Percentiles rank a stretch among this genome's conserved stretches.
Conservation (phyloP, 2,888 invertebrate species). For the Odontothrips loti region DNA sequence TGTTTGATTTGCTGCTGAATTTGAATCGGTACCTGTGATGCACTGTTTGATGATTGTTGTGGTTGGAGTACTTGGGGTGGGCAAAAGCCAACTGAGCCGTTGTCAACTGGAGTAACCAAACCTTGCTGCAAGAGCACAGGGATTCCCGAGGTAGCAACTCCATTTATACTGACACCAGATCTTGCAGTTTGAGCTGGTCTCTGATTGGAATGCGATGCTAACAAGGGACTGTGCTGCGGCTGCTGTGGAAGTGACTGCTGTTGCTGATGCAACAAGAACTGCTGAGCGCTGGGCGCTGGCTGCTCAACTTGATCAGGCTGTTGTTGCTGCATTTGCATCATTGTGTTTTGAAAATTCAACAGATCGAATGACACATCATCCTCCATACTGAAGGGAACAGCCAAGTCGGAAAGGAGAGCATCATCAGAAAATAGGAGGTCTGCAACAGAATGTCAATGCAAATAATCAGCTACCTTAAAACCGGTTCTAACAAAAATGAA, state of each 20-base stretch:
- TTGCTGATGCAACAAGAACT: conserved; percentile 1
- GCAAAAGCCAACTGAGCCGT: conserved; percentile 43
- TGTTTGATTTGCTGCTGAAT: conserved; percentile 33
- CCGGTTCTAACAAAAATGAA: too few relatives aligned
- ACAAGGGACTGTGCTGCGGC: conserved; percentile 33
- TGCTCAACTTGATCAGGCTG: conserved; percentile 34
- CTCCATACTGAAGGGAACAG: conserved; percentile 50
- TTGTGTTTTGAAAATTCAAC: conserved; percentile 44
- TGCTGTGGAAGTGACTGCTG: not conserved
- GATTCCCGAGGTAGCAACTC: conserved; percentile 40
- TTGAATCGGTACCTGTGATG: conserved; percentile 40
- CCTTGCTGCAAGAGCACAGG: not conserved
- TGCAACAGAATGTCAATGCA: conserved; percentile 50
- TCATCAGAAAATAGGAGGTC: conserved; percentile 51
- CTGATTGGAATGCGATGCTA: conserved; percentile 37
- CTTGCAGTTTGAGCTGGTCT: conserved; percentile 39
- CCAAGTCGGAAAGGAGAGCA: conserved; percentile 50
- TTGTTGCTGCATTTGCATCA: conserved; percentile 40
- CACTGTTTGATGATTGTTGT: conserved; percentile 43
- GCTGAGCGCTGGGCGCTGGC: conserved; percentile 29
- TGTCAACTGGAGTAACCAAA: not conserved
- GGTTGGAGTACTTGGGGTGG: conserved; percentile 39
- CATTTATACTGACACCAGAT: conserved; percentile 38
- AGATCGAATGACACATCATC: conserved; percentile 49
- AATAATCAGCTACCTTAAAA: too few relatives aligned